Base-by-base conservation (phyloP, 2,113 vertebrate genomes). In the Sinocyclocheilus grahami region DNA sequence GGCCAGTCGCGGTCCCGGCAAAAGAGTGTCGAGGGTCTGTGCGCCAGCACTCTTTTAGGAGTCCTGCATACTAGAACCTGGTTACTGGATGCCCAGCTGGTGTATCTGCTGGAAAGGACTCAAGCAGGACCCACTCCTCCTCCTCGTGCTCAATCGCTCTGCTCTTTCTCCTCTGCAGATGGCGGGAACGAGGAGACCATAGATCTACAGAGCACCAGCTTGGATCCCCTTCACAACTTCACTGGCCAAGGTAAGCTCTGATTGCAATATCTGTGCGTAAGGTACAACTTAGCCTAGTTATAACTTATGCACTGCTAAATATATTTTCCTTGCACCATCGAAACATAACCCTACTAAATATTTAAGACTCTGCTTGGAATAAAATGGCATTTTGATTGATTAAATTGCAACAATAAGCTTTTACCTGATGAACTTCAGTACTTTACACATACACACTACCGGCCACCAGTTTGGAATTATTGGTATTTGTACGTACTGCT, bases 201-300 rank as follows among this genome's bases (percentile, higher is more conserved):
- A 89, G 97, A 98, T 91, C 95, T 96, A 92, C 97, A 97, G 93
- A 96, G 96, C 89, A 94, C 96, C 94, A 94, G 95, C 96, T 94
- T 99, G 96, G 97, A 99, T 91, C 96, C 95, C 90, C 96, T 96
- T 69, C 96, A 97, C 93, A 94, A 95, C 94, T 96, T 96, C 93
- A 92, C 95, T 89, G 95, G 95, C 90, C 97, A 96, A 97, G 98
- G 98, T 99, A 96, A 92, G 42, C 8, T 55, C 53, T 55, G 53
- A 55, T 48, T 24, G 51, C 14, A 9, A 46, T 46, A 42, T 7
- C 7, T 42, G 42, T 42, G 42, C 42, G 8, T 42, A 42, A 42
- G 1, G 7, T 42, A 42, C 42, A 42, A 42, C 8, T 42, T 42
- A 42, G 42, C 42, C 42, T 8, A 42, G 7, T 42, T 9, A 42